Percentiles rank a stretch among this genome's conserved stretches.
Evolutionary conservation across 2,888 invertebrate genomes (phyloP).

Genomic region (Ichneumon xanthorius): DNA sequence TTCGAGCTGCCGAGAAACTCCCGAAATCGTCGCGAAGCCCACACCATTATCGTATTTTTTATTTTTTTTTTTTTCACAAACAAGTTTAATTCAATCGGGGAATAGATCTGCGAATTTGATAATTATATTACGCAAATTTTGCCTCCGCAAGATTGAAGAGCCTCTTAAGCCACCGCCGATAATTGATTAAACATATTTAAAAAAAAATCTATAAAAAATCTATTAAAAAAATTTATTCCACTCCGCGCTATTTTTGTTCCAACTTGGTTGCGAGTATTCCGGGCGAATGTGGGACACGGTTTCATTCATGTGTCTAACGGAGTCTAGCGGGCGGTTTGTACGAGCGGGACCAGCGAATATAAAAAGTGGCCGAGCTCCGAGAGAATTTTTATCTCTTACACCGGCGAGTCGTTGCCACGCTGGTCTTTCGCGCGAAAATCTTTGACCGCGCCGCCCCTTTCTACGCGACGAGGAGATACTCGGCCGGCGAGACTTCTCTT

Average conservation of each 20-base stretch:
- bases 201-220: background rate
- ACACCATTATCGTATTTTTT: background rate
- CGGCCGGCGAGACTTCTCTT: background rate
- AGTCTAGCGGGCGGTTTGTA: background rate
- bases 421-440: background rate
- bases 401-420: background rate
- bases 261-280: background rate
- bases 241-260: background rate
- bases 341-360: background rate
- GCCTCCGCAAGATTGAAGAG: background rate
- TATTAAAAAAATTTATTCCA: background rate
- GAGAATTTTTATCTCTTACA: conserved; percentile 17
- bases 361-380: background rate
- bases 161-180: background rate
- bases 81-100: background rate
- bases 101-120: background rate
- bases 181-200: background rate
- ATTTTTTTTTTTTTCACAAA: background rate
- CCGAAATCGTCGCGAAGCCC: background rate
- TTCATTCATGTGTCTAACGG: conserved; percentile 44
- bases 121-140: background rate
- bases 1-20: background rate
- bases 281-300: conserved; percentile 13
- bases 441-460: background rate
- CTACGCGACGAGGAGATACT: background rate